phyloP scores from a whole-genome alignment of 2,888 invertebrate genomes.

The Gymnosoma rotundatum region DNA sequence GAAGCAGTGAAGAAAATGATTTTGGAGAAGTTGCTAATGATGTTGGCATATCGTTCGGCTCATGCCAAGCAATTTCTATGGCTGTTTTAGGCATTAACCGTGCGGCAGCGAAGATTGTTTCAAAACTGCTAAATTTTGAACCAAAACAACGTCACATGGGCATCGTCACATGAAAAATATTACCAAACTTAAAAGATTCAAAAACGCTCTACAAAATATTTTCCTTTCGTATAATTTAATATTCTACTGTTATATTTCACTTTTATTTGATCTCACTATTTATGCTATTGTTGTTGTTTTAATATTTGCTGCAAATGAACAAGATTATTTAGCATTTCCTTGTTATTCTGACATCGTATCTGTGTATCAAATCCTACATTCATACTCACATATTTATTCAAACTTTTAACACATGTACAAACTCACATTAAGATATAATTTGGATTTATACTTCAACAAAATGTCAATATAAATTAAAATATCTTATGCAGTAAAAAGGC shows the following conservation, averaged over 20 bases:
- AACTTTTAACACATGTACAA: conserved; percentile 51
- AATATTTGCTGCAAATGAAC: conserved; percentile 45
- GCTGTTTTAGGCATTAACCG: too few relatives aligned
- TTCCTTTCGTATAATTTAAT: conserved; percentile 5
- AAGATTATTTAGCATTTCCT: conserved; percentile 59
- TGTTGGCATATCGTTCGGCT: too few relatives aligned
- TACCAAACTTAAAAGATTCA: neutral
- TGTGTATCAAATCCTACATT: neutral
- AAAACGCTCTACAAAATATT: conserved; percentile 2
- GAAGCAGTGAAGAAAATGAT: too few relatives aligned
- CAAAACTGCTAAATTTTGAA: too few relatives aligned
- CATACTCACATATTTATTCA: neutral
- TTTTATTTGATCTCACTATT: conserved; percentile 24
- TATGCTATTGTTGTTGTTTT: conserved; percentile 14
- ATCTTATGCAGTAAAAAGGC: conserved; percentile 60
- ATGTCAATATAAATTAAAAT: conserved; percentile 69
- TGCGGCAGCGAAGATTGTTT: too few relatives aligned
- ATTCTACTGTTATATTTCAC: conserved; percentile 27
- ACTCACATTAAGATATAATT: conserved; percentile 62
- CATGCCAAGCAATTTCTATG: too few relatives aligned
- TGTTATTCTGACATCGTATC: conserved; percentile 7
- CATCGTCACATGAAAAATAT: too few relatives aligned
- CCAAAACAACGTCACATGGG: too few relatives aligned
- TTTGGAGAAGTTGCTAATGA: too few relatives aligned
- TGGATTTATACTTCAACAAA: conserved; percentile 66